Conservation (phyloP, 2,797 vertebrate genomes). For the Hydrocynus forskahlii region DNA sequence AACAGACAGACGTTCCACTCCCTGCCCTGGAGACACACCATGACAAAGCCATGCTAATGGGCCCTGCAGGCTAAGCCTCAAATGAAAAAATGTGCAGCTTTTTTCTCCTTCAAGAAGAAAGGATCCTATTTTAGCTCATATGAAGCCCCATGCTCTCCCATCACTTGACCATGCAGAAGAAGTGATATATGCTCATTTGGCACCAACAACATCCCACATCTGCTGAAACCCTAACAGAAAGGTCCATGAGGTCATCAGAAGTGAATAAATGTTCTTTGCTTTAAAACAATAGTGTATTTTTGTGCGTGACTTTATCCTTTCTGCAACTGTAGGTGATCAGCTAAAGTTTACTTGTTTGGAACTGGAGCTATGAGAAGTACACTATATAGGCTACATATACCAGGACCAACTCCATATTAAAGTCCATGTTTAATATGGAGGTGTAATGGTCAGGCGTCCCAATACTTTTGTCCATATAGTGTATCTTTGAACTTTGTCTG, state of each 20-base stretch:
- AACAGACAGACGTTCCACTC: slow-evolving; percentile 55
- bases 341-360: too few relatives aligned
- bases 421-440: too few relatives aligned
- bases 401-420: too few relatives aligned
- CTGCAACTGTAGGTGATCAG: too few relatives aligned
- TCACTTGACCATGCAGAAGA: slow-evolving; percentile 30
- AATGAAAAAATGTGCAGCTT: slow-evolving; percentile 19
- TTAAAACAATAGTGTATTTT: neutral
- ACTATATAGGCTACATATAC: too few relatives aligned
- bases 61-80: slow-evolving; percentile 38
- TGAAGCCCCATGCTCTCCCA: neutral
- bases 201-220: slow-evolving; percentile 1
- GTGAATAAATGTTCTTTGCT: neutral
- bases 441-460: too few relatives aligned
- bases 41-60: slow-evolving; percentile 57
- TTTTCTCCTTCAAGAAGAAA: slow-evolving; percentile 11
- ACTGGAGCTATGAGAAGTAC: too few relatives aligned
- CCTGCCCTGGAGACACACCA: slow-evolving; percentile 45
- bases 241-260: neutral
- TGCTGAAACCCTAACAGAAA: neutral
- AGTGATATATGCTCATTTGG: slow-evolving; percentile 20
- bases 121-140: slow-evolving; percentile 5
- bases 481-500: too few relatives aligned
- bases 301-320: too few relatives aligned
- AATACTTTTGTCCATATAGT: too few relatives aligned